Conservation (phyloP, 2,797 vertebrate genomes). For the Sparidentex hasta region DNA sequence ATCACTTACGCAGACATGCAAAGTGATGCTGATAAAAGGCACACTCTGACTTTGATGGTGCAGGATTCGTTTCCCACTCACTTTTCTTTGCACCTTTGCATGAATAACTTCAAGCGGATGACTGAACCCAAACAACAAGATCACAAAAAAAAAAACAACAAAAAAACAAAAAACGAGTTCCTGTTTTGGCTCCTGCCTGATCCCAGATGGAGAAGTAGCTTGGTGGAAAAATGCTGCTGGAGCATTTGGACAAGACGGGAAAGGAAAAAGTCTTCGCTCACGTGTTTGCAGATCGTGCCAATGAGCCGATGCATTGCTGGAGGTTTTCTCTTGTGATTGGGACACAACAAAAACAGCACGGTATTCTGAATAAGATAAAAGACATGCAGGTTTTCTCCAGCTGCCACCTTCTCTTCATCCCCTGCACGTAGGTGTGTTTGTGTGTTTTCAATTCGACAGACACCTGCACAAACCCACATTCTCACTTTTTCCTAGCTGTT, state of each 20-base stretch:
- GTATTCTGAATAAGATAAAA: neutral
- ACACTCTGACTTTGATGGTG: constrained; percentile 31
- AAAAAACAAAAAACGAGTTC: constrained; percentile 23
- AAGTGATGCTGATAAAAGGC: constrained; percentile 50
- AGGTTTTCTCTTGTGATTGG: neutral
- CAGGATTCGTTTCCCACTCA: constrained; percentile 15
- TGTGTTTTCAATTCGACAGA: constrained; percentile 40
- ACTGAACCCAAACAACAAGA: constrained; percentile 10
- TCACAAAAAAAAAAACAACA: neutral
- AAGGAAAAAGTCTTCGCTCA: neutral
- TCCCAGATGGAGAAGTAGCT: constrained; percentile 43
- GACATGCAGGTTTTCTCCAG: neutral
- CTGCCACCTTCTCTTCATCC: neutral
- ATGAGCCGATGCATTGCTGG: neutral
- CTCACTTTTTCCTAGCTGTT: constrained; percentile 27
- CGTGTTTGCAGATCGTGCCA: neutral
- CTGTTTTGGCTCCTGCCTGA: constrained; percentile 52
- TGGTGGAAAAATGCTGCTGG: constrained; percentile 46
- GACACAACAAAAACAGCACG: neutral
- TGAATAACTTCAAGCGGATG: constrained; percentile 29
- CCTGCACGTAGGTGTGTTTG: constrained; percentile 28
- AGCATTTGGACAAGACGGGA: constrained; percentile 18
- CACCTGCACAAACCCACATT: constrained; percentile 53
- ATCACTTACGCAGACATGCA: constrained; percentile 53
- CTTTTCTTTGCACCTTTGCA: constrained; percentile 49